Base-by-base conservation (phyloP, 2,113 vertebrate species). In the Synchiropus splendidus region DNA sequence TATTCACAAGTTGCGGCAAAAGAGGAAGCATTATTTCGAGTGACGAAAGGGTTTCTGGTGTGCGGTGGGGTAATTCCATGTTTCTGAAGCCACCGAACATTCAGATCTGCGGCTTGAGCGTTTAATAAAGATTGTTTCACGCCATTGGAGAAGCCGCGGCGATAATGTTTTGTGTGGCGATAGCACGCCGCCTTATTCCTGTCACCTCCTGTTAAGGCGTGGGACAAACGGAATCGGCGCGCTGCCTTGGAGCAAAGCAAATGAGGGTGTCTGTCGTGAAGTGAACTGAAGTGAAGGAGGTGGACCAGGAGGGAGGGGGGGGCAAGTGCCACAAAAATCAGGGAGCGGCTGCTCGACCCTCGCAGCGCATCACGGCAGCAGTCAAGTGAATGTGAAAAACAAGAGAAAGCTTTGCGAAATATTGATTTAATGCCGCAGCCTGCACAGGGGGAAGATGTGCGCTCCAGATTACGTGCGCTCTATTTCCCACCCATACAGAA, bases 391-490 rank as follows among this genome's bases (percentile, higher is more conserved):
- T 79, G 88, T 85, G 80, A 84, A 86, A 27, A 89, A 90, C 86
- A 87, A 84, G 83, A 72, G 86, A 90, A 89, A 83, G 83, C 88
- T 89, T 88, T 86, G 85, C 78, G 78, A 86, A 87, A 86, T 92
- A 92, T 92, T 89, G 89, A 94, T 93, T 90, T 92, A 90, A 94
- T 88, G 86, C 85, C 78, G 86, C 84, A 79, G 75, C 81, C 89
- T 82, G 87, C 78, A 84, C 86, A 84, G 77, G 84, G 83, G 43
- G 82, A 88, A 82, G 85, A 85, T 88, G 86, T 79, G 79, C 78
- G 56, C 85, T 81, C 70, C 78, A 35, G 80, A 91, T 95, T 93
- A 90, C 87, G 66, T 77, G 86, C 79, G 90, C 91, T 93, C 90
- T 91, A 89, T 87, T 94, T 94, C 90, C 79, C 74, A 68, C 63